Base-by-base conservation (phyloP, 2,797 vertebrate genomes). In the Momotus momota region DNA sequence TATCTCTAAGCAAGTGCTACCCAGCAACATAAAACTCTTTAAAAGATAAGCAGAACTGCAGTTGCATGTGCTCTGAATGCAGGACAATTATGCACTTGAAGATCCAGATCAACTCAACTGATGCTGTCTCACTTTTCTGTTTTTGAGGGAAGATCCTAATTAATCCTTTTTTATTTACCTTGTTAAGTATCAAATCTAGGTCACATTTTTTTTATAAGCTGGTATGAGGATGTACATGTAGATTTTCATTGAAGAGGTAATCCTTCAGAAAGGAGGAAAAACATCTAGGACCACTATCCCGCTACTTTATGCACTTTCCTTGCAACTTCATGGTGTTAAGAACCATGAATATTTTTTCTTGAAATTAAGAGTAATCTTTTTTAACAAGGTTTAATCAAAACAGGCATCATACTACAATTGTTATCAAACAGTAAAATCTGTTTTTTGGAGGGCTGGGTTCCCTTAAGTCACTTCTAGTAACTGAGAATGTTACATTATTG, bases 11-110 rank as follows among this genome's bases (percentile, higher is more conserved):
- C 33, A 93, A 89, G 49, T 2, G 6, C 65, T 49, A 57, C 8
- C 26, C 52, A 43, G 69, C 22, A 70, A 78, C 48, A 84, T 48
- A 41, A 61, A 88, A 86, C 52, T 77, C 51, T 35, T 73, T 31
- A 14, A 35, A 38, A 12, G 45, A 91, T 82, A 95, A 91, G 79
- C 61, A 57, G 57, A 88, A 74, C 81, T 94, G 89, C 94, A 95
- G 90, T 65, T 88, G 79, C 65, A 20, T 83, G 93, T 92, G 94
- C 91, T 93, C 65, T 83, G 94, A 95, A 94, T 80, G 60, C 78
- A 89, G 55, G 70, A 73, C 86, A 77, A 80, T 60, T 70, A 92
- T 0, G 31, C 54, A 72, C 40, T 62, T 86, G 8, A 89, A 79
- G n/a, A 87, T 85, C 75, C 38, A 2, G 20, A 90, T 69, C 72